phyloP scores from a whole-genome alignment of 2,888 invertebrate genomes.

The Carcina quercana region DNA sequence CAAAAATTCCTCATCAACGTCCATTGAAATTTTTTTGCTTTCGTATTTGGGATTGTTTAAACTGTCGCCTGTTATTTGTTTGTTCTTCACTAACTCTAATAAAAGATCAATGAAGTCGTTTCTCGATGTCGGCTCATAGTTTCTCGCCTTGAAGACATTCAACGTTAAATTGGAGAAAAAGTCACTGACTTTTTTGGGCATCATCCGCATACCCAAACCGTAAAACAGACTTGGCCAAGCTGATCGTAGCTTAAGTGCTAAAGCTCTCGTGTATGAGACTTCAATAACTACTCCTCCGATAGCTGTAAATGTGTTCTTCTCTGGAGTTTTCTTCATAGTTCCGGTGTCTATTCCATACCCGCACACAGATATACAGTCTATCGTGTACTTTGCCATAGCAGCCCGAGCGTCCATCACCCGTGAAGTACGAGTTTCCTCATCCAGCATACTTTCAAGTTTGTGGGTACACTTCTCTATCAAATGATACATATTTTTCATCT shows the following conservation, averaged over 20 bases:
- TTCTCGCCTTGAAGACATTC: conserved; percentile 27
- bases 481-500: conserved; percentile 47
- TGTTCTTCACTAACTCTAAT: conserved; percentile 29
- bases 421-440: conserved; percentile 14
- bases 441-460: conserved; percentile 27
- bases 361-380: conserved; percentile 38
- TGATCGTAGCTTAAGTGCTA: conserved; percentile 22
- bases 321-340: conserved; percentile 18
- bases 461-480: conserved; percentile 31
- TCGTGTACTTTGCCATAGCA: conserved; percentile 29
- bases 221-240: conserved; percentile 43
- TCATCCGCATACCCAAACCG: conserved; percentile 23
- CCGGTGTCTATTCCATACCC: conserved; percentile 28
- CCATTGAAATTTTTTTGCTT: conserved; percentile 15
- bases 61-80: conserved; percentile 29
- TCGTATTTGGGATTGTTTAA: conserved; percentile 15
- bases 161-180: conserved; percentile 34
- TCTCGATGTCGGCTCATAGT: conserved; percentile 24
- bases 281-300: conserved; percentile 30
- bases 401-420: conserved; percentile 21
- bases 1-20: conserved; percentile 52
- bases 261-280: conserved; percentile 20
- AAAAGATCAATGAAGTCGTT: conserved; percentile 43
- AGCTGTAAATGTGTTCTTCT: conserved; percentile 26
- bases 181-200: conserved; percentile 21